Percentiles rank a stretch among this genome's conserved stretches.
These are phyloP conservation scores for Esox niger DNA, from an alignment of 2,113 vertebrate genomes.

Conservation along the genomic window DNA sequence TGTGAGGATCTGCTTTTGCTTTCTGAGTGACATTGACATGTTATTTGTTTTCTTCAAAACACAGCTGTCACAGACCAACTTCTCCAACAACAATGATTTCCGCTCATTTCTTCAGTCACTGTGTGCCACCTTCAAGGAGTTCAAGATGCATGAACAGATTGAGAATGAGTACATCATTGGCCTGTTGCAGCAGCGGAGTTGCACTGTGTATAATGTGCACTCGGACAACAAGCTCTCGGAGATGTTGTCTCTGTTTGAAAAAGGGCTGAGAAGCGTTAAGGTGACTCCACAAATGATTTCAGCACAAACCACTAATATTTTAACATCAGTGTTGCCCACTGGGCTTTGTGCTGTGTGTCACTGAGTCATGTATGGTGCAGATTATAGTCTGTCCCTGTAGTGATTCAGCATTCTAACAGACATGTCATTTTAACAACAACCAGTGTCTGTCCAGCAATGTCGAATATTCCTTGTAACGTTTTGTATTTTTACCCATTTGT, in stretches of 20 bases:
- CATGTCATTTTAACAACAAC: no score
- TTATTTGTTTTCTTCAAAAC: not conserved
- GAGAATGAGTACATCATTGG: constrained; percentile 98
- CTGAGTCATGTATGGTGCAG: no score
- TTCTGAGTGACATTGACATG: not conserved
- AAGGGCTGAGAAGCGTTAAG: constrained; percentile 92
- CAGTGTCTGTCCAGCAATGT: no score
- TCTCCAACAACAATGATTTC: constrained; percentile 98
- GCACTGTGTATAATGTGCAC: constrained; percentile 91
- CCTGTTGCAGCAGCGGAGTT: constrained; percentile 90
- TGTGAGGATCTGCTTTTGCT: no score
- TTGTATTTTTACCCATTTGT: no score
- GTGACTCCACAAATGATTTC: constrained; percentile 57
- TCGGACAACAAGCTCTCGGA: constrained; percentile 97
- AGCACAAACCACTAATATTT: not conserved
- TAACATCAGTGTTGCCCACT: no score
- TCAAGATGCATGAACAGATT: constrained; percentile 98
- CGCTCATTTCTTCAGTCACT: constrained; percentile 93
- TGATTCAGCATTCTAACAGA: no score
- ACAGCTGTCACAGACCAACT: constrained; percentile 97
- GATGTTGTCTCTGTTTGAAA: constrained; percentile 96
- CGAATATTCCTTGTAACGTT: no score
- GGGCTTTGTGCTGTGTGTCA: no score
- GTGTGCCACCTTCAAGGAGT: constrained; percentile 95
- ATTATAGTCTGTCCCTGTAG: no score